Evolutionary conservation across 2,888 invertebrate genomes (phyloP).

Genomic region (Acanthoscelides obtectus): DNA sequence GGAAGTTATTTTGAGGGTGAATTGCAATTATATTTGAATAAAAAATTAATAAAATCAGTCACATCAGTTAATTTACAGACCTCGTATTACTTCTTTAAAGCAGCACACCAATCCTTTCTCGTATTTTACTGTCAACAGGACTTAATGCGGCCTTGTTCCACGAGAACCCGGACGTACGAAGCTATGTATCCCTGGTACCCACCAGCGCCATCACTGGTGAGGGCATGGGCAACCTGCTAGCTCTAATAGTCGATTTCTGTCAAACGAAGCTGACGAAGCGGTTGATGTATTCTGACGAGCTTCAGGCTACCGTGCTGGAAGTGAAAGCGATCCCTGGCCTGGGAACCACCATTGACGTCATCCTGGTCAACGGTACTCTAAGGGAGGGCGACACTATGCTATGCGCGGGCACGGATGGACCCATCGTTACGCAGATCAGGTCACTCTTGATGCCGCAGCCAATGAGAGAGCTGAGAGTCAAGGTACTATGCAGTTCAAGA

Average conservation of each 20-base stretch:
- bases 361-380: conserved; percentile 94
- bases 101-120: neutral
- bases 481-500: no score
- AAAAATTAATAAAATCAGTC: no score
- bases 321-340: conserved; percentile 97
- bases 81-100: no score
- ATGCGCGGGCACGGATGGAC: conserved; percentile 96
- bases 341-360: conserved; percentile 98
- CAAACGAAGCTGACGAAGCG: conserved; percentile 61
- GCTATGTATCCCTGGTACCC: conserved; percentile 93
- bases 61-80: no score
- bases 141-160: conserved; percentile 93
- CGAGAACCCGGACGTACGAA: conserved; percentile 90
- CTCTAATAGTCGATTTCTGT: conserved; percentile 87
- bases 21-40: no score
- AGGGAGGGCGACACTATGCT: conserved; percentile 92
- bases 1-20: no score
- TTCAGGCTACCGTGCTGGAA: conserved; percentile 76
- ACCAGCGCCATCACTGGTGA: conserved; percentile 98
- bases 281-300: conserved; percentile 86
- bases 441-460: conserved; percentile 98
- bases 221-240: conserved; percentile 90
- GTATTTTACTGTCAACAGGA: no score
- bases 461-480: conserved; percentile 93
- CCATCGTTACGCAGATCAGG: conserved; percentile 94